Percentiles rank a stretch among this genome's conserved stretches.
Conservation (phyloP, 2,113 vertebrate species). For the Plotosus lineatus region DNA sequence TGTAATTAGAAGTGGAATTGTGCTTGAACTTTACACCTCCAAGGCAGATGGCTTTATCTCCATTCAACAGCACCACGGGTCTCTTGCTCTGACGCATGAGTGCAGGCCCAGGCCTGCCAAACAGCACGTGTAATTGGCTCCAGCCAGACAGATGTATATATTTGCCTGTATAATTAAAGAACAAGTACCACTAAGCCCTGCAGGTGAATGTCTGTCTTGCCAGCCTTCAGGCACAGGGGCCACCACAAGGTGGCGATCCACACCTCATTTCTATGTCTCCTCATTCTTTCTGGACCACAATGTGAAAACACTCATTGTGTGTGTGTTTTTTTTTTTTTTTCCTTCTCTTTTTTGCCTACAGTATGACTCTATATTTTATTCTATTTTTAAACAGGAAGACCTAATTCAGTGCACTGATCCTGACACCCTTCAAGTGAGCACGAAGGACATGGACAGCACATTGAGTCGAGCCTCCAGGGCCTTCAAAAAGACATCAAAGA, state of each 20-base stretch:
- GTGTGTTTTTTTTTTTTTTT: too few species aligned
- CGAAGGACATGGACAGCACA: slow-evolving; percentile 99
- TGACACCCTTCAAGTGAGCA: slow-evolving; percentile 92
- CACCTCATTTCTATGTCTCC: not conserved
- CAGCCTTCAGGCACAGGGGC: not conserved
- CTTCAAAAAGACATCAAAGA: slow-evolving; percentile 98
- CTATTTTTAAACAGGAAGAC: slow-evolving; percentile 80
- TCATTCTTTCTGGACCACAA: not conserved
- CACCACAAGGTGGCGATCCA: slow-evolving; percentile 49
- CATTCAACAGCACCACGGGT: slow-evolving; percentile 38
- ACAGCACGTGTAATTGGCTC: slow-evolving; percentile 47
- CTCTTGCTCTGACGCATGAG: slow-evolving; percentile 31
- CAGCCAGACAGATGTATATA: slow-evolving; percentile 48
- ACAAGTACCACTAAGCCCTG: slow-evolving; percentile 43
- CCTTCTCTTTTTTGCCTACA: slow-evolving; percentile 49
- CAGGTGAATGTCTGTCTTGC: slow-evolving; percentile 19
- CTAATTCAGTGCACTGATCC: slow-evolving; percentile 89
- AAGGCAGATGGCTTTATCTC: slow-evolving; percentile 49
- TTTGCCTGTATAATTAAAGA: slow-evolving; percentile 54
- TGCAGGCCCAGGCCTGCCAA: slow-evolving; percentile 35
- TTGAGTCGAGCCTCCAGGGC: slow-evolving; percentile 94
- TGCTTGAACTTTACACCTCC: slow-evolving; percentile 55
- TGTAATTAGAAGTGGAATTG: slow-evolving; percentile 54
- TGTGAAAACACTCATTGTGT: slow-evolving; percentile 34
- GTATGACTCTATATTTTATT: slow-evolving; percentile 36